A percentile compares a stretch with the other conserved stretches of the same genome.
These are phyloP conservation scores for Mamestra configurata DNA, from an alignment of 1,140 invertebrate genomes.

Conservation along the genomic window DNA sequence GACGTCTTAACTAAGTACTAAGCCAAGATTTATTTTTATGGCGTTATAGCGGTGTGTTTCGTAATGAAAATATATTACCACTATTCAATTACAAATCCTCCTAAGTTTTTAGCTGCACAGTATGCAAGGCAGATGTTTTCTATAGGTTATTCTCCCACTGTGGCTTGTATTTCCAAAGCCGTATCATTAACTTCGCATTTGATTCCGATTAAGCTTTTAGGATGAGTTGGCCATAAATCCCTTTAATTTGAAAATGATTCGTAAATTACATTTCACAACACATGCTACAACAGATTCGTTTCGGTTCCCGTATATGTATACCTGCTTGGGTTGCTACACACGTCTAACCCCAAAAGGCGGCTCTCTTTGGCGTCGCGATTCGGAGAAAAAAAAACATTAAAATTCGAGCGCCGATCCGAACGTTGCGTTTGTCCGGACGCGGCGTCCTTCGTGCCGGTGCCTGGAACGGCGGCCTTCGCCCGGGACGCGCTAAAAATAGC, in stretches of 20 bases:
- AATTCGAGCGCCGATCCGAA: constrained; percentile 51
- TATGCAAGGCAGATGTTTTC: constrained; percentile 2
- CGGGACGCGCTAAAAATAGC: constrained; percentile 80
- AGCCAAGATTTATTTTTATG: constrained; percentile 32
- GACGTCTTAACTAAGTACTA: constrained; percentile 9
- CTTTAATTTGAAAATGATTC: constrained; percentile 47
- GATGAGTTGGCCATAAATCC: constrained; percentile 33
- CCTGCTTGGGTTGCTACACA: constrained; percentile 44
- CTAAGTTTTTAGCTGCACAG: background rate
- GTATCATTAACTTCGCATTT: constrained; percentile 48
- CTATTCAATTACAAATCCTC: constrained; percentile 37
- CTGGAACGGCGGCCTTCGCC: constrained; percentile 76
- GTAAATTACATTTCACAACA: constrained; percentile 46
- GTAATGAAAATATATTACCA: constrained; percentile 39
- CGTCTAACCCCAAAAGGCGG: constrained; percentile 52
- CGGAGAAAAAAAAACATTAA: constrained; percentile 56
- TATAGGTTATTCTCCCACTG: background rate
- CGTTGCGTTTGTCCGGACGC: constrained; percentile 49
- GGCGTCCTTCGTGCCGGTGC: constrained; percentile 64
- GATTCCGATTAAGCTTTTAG: constrained; percentile 41
- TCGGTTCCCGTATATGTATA: constrained; percentile 30
- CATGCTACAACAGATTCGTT: constrained; percentile 38
- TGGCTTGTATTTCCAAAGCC: constrained; percentile 24
- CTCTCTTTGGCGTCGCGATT: constrained; percentile 50
- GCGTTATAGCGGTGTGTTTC: constrained; percentile 17